These are phyloP conservation scores for Lathronympha strigana DNA, from an alignment of 2,888 invertebrate genomes.

Conservation along the genomic window DNA sequence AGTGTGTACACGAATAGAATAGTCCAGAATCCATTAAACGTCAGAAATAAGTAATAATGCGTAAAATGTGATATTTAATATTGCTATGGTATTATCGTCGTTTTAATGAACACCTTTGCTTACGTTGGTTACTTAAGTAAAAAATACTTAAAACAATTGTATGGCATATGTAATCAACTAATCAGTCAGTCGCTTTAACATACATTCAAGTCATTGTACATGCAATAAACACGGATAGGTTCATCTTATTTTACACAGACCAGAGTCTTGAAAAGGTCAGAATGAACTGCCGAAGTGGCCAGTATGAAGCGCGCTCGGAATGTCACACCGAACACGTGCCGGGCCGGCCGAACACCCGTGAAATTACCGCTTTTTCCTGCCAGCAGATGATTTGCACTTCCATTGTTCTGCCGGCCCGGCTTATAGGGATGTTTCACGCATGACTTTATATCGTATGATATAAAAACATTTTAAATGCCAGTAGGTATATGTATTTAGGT, in stretches of 20 bases:
- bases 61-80: too few relatives aligned
- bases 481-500: neutral
- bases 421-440: slow-evolving; percentile 26
- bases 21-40: too few relatives aligned
- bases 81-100: too few relatives aligned
- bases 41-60: too few relatives aligned
- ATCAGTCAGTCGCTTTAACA: too few relatives aligned
- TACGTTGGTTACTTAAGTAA: too few relatives aligned
- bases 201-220: too few relatives aligned
- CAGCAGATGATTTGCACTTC: slow-evolving; percentile 39
- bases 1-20: too few relatives aligned
- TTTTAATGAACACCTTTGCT: too few relatives aligned
- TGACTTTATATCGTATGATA: slow-evolving; percentile 14
- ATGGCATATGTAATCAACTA: too few relatives aligned
- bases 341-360: slow-evolving; percentile 33
- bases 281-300: slow-evolving; percentile 9
- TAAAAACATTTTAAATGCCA: neutral
- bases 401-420: slow-evolving; percentile 35
- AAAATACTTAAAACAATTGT: too few relatives aligned
- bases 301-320: slow-evolving; percentile 48
- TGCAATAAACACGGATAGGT: neutral
- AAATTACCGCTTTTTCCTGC: slow-evolving; percentile 36
- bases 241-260: neutral
- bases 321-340: slow-evolving; percentile 51
- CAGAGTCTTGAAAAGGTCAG: neutral